These are phyloP conservation scores for Limonius californicus DNA, from an alignment of 1,140 invertebrate genomes.

Conservation along the genomic window DNA sequence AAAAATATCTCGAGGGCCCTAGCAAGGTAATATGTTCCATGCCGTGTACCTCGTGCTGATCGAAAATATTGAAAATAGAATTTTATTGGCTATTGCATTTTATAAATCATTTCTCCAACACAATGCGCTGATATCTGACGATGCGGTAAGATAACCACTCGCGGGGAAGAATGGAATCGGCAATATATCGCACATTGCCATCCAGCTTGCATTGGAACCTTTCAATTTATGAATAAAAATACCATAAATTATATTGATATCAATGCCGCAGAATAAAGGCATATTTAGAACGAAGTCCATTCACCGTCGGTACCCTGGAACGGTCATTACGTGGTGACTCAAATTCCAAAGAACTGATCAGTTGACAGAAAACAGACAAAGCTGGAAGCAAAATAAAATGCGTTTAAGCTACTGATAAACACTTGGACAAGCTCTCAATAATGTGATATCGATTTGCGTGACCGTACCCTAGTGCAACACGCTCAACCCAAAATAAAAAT, in stretches of 20 bases:
- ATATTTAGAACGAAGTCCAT: constrained; percentile 31
- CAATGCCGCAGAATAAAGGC: constrained; percentile 38
- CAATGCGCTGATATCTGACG: constrained; percentile 35
- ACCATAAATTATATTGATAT: constrained; percentile 38
- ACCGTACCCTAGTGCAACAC: constrained; percentile 13
- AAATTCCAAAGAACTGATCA: constrained; percentile 28
- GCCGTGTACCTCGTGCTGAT: constrained; percentile 26
- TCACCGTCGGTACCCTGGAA: constrained; percentile 17
- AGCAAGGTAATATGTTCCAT: constrained; percentile 26
- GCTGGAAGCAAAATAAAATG: no score
- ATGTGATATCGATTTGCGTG: constrained; percentile 16
- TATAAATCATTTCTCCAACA: constrained; percentile 38
- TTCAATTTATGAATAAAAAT: constrained; percentile 43
- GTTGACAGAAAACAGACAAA: no score
- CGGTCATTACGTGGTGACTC: constrained; percentile 36
- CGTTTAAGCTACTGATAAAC: no score
- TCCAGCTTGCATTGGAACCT: constrained; percentile 35
- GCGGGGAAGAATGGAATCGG: constrained; percentile 35
- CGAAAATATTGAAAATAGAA: constrained; percentile 35
- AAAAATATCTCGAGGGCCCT: no score
- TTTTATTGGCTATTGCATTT: constrained; percentile 29
- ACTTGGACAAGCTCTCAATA: neutral
- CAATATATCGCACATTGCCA: constrained; percentile 33
- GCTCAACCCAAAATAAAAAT: constrained; percentile 23
- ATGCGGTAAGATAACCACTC: constrained; percentile 34